These are phyloP conservation scores for Gasterosteus aculeatus DNA, from an alignment of 2,113 vertebrate species.

Conservation along the genomic window DNA sequence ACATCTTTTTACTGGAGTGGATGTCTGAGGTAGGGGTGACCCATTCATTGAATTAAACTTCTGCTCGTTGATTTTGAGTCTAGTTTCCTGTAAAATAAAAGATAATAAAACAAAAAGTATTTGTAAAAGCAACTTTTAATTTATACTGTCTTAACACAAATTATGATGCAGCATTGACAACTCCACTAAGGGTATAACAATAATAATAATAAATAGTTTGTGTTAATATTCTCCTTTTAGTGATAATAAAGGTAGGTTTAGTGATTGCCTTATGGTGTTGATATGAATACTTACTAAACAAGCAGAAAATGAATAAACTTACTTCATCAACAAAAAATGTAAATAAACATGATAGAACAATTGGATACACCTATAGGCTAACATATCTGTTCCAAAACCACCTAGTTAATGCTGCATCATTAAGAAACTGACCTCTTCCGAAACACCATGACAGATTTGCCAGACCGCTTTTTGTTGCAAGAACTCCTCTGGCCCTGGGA, in stretches of 20 bases:
- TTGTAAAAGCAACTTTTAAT: neutral
- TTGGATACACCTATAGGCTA: slow-evolving; percentile 1
- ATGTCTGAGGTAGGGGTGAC: neutral
- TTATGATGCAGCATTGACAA: neutral
- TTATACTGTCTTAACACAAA: neutral
- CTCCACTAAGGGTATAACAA: neutral
- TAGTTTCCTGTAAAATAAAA: neutral
- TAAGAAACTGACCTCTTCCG: slow-evolving; percentile 20
- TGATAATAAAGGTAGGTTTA: no score
- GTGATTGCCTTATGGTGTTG: no score
- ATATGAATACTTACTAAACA: no score
- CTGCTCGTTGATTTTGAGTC: neutral
- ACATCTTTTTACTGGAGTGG: neutral
- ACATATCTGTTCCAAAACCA: no score
- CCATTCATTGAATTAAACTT: neutral
- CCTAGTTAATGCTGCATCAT: neutral
- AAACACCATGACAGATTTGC: neutral
- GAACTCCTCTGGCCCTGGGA: slow-evolving; percentile 9
- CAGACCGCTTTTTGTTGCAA: slow-evolving; percentile 9
- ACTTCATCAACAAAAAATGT: no score
- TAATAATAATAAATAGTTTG: neutral
- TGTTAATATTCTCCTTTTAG: no score
- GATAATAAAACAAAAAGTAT: neutral
- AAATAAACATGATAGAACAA: neutral
- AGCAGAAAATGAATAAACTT: no score